Conservation (phyloP, 2,797 vertebrate species). For the Adrianichthys oophorus region DNA sequence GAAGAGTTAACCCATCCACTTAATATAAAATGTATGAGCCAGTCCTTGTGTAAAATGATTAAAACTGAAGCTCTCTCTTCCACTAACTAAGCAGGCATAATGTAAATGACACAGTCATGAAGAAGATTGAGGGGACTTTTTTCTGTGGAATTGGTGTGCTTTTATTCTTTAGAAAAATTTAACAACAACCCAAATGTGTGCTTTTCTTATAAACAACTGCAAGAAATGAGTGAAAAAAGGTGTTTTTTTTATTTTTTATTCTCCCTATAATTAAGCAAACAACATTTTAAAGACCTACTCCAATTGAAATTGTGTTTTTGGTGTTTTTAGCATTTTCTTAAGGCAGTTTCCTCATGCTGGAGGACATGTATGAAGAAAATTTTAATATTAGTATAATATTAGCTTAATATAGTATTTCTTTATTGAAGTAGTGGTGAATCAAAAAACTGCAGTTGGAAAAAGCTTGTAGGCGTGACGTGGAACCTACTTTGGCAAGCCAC, state of each 20-base stretch:
- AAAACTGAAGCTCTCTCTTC: not conserved
- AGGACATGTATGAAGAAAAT: too few relatives aligned
- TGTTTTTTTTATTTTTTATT: constrained; percentile 1
- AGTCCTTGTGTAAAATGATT: not conserved
- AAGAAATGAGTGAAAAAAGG: not conserved
- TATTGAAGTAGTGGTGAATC: too few relatives aligned
- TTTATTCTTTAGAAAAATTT: not conserved
- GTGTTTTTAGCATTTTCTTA: not conserved
- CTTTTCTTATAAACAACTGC: not conserved
- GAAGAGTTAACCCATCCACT: constrained; percentile 7
- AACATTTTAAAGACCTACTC: not conserved
- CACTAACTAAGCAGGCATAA: not conserved
- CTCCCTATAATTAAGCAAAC: not conserved
- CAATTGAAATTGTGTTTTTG: not conserved
- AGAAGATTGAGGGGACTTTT: not conserved
- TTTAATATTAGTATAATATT: too few relatives aligned
- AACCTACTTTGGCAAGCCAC: too few relatives aligned
- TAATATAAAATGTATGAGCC: constrained; percentile 5
- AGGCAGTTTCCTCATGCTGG: too few relatives aligned
- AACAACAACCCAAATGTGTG: too few relatives aligned
- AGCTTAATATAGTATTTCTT: too few relatives aligned
- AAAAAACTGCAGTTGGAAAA: too few relatives aligned
- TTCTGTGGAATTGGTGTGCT: too few relatives aligned
- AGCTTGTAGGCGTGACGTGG: too few relatives aligned
- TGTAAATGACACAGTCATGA: not conserved